Evolutionary conservation across 2,113 vertebrate species (phyloP).

Genomic region (Dolichotis patagonum): DNA sequence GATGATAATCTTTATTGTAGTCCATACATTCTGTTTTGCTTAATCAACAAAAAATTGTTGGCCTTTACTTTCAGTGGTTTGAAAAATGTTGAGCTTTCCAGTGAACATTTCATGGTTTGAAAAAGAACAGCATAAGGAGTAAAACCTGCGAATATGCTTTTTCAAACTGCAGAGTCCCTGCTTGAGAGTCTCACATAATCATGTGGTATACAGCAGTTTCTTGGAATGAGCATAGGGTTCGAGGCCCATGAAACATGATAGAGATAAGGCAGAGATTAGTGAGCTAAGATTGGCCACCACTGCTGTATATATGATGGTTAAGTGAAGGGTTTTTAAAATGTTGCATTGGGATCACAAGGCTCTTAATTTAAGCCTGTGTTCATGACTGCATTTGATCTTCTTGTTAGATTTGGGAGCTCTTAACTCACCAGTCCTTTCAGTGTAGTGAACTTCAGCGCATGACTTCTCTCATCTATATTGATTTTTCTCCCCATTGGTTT

Average conservation of each 20-base stretch:
- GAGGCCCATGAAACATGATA: background rate
- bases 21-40: background rate
- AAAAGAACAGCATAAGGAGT: background rate
- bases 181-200: background rate
- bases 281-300: background rate
- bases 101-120: conserved; percentile 2
- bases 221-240: background rate
- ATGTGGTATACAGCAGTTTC: background rate
- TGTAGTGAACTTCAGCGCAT: background rate
- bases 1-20: background rate
- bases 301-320: background rate
- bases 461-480: background rate
- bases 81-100: background rate
- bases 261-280: background rate
- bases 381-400: background rate
- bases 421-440: background rate
- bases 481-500: conserved; percentile 27
- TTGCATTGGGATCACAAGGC: background rate
- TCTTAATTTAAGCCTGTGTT: background rate
- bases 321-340: background rate
- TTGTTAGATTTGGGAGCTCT: background rate
- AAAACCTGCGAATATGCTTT: background rate
- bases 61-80: conserved; percentile 31
- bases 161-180: background rate
- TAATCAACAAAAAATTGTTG: background rate